Evolutionary conservation across 2,113 vertebrate species (phyloP).

Genomic region (Aplodontia rufa): DNA sequence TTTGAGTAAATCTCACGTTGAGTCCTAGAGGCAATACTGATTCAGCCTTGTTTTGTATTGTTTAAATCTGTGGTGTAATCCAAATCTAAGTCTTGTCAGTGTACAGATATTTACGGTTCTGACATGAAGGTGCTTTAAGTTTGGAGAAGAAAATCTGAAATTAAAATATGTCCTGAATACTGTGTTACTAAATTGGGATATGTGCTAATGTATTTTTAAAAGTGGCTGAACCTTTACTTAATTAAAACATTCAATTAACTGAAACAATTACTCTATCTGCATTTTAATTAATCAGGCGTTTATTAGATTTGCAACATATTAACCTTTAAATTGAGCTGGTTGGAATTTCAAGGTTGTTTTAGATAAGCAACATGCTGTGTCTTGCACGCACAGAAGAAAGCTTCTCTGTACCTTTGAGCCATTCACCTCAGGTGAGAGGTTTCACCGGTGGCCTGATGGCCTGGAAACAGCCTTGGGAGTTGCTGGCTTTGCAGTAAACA

Average conservation of each 20-base stretch:
- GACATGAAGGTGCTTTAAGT: background rate
- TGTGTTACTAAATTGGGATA: background rate
- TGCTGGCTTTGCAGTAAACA: background rate
- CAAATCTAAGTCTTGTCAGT: background rate
- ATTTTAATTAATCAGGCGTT: slow-evolving; percentile 46
- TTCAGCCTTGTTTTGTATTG: background rate
- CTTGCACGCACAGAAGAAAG: no score
- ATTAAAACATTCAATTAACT: slow-evolving; percentile 38
- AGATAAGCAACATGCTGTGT: no score
- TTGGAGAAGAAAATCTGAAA: background rate
- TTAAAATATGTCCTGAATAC: background rate
- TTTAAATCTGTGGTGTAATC: background rate
- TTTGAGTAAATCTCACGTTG: background rate
- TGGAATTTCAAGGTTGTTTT: background rate
- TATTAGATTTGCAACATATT: slow-evolving; percentile 16
- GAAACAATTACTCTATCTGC: background rate
- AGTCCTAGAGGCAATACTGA: background rate
- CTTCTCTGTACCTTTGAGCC: background rate
- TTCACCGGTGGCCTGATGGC: no score
- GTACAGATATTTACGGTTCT: background rate
- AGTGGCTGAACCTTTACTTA: slow-evolving; percentile 26
- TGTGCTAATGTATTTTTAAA: background rate
- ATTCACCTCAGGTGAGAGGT: background rate
- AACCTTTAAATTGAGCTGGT: slow-evolving; percentile 1
- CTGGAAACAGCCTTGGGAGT: background rate